phyloP scores from a whole-genome alignment of 2,888 invertebrate genomes.

The Plagiodera versicolora region DNA sequence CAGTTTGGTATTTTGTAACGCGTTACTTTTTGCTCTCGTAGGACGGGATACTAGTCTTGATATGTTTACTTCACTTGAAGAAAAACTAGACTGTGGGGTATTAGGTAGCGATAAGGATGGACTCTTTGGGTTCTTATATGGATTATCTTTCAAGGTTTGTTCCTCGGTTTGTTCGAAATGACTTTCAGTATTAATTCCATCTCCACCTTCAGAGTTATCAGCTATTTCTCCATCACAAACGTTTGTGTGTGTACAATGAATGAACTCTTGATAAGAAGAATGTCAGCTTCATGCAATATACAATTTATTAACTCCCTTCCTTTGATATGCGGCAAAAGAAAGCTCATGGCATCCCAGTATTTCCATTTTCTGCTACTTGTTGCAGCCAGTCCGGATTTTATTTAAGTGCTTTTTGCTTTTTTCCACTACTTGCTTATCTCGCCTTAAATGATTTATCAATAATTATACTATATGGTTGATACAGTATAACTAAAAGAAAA shows the following conservation, averaged over 20 bases:
- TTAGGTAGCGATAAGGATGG: constrained; percentile 21
- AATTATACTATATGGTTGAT: not conserved
- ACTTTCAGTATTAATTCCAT: constrained; percentile 11
- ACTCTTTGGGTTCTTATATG: constrained; percentile 14
- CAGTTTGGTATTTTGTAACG: constrained; percentile 8
- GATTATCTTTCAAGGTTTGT: constrained; percentile 11
- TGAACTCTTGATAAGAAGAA: constrained; percentile 10
- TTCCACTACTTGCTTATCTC: constrained; percentile 16
- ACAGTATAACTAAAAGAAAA: constrained; percentile 2
- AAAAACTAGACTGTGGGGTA: constrained; percentile 20
- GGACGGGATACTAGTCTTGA: constrained; percentile 10
- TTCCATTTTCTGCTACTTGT: constrained; percentile 18
- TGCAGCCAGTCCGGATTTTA: constrained; percentile 20
- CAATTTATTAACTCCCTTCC: constrained; percentile 17
- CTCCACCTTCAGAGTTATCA: constrained; percentile 17
- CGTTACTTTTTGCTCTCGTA: constrained; percentile 15
- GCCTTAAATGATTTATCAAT: constrained; percentile 17
- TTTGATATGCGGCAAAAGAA: constrained; percentile 23
- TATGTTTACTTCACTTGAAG: constrained; percentile 18
- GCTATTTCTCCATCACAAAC: constrained; percentile 15
- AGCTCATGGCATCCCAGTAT: constrained; percentile 23
- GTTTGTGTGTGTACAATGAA: constrained; percentile 20
- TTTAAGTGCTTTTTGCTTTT: constrained; percentile 18
- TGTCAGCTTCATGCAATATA: constrained; percentile 11
- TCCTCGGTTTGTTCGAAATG: constrained; percentile 15